Conservation (phyloP, 2,113 vertebrate genomes). For the Merops nubicus region DNA sequence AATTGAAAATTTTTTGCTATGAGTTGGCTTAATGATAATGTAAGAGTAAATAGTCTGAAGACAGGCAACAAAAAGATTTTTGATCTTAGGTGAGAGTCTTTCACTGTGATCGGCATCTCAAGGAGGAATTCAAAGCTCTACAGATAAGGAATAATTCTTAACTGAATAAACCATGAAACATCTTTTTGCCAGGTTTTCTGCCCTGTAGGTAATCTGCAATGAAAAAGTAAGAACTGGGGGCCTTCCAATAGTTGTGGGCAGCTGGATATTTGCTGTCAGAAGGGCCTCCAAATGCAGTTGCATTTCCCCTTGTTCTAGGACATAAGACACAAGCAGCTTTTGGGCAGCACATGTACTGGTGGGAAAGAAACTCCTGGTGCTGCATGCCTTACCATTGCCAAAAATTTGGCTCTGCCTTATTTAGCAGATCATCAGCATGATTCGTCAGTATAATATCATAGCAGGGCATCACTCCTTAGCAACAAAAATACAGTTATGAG, state of each 20-base stretch:
- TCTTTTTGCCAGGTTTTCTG: background rate
- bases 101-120: background rate
- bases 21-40: background rate
- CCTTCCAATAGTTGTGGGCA: background rate
- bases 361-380: background rate
- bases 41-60: background rate
- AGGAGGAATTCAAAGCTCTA: background rate
- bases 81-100: background rate
- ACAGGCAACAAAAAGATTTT: background rate
- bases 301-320: background rate
- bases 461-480: background rate
- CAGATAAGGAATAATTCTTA: background rate
- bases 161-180: background rate
- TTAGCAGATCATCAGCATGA: background rate
- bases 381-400: background rate
- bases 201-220: background rate
- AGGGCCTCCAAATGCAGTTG: background rate
- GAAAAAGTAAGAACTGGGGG: background rate
- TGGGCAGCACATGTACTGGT: background rate
- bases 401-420: background rate
- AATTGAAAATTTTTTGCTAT: background rate
- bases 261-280: background rate
- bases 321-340: background rate
- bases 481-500: background rate
- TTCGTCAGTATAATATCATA: background rate